Base-by-base conservation (phyloP, 2,113 vertebrate genomes). In the Falcunculus frontatus region DNA sequence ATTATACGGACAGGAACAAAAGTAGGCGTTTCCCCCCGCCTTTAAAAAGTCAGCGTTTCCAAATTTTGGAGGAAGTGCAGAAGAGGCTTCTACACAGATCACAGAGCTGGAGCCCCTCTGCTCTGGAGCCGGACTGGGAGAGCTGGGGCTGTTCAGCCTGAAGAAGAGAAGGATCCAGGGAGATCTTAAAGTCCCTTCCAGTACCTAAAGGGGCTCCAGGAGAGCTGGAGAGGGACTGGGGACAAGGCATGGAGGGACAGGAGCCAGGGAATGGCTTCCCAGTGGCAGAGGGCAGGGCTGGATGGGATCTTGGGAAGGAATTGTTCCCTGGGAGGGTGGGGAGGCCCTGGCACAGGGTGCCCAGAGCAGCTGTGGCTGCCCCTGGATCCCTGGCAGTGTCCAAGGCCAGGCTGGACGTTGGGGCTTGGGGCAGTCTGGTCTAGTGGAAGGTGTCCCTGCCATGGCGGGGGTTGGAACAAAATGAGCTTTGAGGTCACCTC, bases 321-420 rank as follows among this genome's bases (percentile, higher is more conserved):
- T 73, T 42, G 0, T 22, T 64, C 17, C 17, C 32, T 42, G 50
- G 1, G 0, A 57, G 42, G 2, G 18, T 37, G 32, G 35, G 2
- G 1, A 80, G 16, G 46, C 7, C 13, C 26, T 37, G 57, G 49
- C 25, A 63, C 57, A 56, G 26, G 29, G 4, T 50, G 15, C 26
- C 53, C 76, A 73, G 50, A 65, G 27, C 2, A 44, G 68, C 57
- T 88, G 50, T 1, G 67, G 50, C 50, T 73, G 42, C 50, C 67
- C 59, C 67, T 56, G 70, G 25, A 74, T 20, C 52, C 44, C 77
- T 74, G 77, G 37, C 1, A 52, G 60, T 21, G 27, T 2, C 44
- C 76, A 9, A 16, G 44, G 33, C 26, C 42, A 57, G 67, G 59
- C 0, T 73, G 64, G 84, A n/a, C 27, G 27, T 0, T n/a, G 22